Conservation (phyloP, 2,113 vertebrate species). For the Daphoenositta chrysoptera region DNA sequence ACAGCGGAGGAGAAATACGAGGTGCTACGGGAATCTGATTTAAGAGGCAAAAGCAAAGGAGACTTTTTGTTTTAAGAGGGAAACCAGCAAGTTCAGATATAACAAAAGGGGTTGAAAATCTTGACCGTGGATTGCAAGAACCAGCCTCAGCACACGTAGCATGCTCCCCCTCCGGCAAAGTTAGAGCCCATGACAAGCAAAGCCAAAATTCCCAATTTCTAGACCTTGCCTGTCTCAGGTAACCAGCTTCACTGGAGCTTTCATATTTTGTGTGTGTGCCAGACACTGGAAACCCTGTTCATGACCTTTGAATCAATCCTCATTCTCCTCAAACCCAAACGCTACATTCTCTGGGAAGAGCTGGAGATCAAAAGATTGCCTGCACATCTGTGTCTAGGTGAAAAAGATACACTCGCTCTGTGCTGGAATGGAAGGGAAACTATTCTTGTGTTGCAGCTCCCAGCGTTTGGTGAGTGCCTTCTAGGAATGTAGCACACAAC, state of each 20-base stretch:
- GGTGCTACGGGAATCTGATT: not conserved
- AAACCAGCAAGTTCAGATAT: not conserved
- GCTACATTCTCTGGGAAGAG: not conserved
- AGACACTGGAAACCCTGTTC: not conserved
- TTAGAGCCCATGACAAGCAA: constrained; percentile 12
- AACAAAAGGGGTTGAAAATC: constrained; percentile 18
- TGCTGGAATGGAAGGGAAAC: not conserved
- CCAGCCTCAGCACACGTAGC: not conserved
- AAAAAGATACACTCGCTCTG: not conserved
- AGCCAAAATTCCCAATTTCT: constrained; percentile 8
- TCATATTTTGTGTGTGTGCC: not conserved
- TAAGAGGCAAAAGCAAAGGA: not conserved
- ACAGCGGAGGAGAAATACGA: not conserved
- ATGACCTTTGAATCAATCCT: not conserved
- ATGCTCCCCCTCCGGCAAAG: constrained; percentile 31
- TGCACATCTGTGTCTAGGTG: constrained; percentile 30
- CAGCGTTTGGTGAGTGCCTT: not conserved
- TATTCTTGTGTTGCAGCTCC: not conserved
- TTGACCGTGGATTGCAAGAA: not conserved
- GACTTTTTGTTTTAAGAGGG: not conserved
- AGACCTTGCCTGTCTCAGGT: not conserved
- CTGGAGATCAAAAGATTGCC: constrained; percentile 39
- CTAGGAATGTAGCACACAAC: constrained; percentile 35
- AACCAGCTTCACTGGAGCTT: not conserved
- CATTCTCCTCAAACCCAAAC: not conserved